Evolutionary conservation across 2,888 invertebrate species (phyloP).

Genomic region (Epirrhoe alternata): DNA sequence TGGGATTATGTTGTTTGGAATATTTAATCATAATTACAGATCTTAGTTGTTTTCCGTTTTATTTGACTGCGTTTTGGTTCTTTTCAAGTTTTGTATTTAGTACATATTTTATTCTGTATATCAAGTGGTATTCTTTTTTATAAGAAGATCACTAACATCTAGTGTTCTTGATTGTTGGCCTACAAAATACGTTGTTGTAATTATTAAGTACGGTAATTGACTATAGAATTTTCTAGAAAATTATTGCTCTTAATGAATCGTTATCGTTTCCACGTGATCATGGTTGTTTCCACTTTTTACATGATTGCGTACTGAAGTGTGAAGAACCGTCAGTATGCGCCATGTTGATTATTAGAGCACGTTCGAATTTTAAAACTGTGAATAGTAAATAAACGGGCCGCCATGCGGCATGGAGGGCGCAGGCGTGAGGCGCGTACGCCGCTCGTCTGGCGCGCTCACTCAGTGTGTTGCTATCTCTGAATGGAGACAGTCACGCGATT

Average conservation of each 20-base stretch:
- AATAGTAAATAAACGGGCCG: constrained; percentile 81
- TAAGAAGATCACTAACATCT: background rate
- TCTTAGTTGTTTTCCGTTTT: background rate
- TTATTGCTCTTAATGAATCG: constrained; percentile 41
- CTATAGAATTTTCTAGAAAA: constrained; percentile 31
- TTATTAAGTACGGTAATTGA: constrained; percentile 32
- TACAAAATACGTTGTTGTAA: constrained; percentile 2
- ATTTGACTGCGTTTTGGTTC: background rate
- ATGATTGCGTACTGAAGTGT: constrained; percentile 49
- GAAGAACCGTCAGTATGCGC: constrained; percentile 57
- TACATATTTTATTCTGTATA: background rate
- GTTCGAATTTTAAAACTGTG: constrained; percentile 77
- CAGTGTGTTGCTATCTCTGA: constrained; percentile 77
- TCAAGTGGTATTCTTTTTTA: background rate
- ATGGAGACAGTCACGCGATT: constrained; percentile 75
- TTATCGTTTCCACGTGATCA: constrained; percentile 42
- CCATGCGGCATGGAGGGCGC: constrained; percentile 68
- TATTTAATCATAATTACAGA: constrained; percentile 20
- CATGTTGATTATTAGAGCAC: constrained; percentile 77
- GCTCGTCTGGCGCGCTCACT: constrained; percentile 48
- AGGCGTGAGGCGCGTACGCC: constrained; percentile 74
- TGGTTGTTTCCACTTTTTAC: constrained; percentile 46
- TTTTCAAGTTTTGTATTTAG: background rate
- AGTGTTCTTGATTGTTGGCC: background rate
- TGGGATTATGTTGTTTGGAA: constrained; percentile 40